Evolutionary conservation across 53 echinoderm and acorn worm species (phyloP).

Genomic region (Paracentrotus lividus): DNA sequence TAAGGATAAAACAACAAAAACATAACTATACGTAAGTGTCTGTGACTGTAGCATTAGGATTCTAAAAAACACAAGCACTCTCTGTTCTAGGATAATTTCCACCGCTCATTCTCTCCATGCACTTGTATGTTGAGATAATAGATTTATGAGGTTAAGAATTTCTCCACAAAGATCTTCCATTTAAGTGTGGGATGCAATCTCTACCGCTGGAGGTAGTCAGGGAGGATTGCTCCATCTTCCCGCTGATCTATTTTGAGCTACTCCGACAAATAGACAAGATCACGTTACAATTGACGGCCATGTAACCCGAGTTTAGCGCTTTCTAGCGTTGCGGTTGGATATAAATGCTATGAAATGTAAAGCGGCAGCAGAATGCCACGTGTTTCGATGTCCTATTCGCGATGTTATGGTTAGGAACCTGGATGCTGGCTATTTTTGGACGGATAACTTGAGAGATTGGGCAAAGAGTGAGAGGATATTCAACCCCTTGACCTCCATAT

Average conservation of each 20-base stretch:
- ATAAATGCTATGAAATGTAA: neutral
- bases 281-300: slow-evolving; percentile 10
- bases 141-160: neutral
- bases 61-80: no score
- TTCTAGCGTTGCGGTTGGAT: neutral
- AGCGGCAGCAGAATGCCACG: neutral
- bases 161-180: neutral
- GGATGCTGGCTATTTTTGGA: slow-evolving; percentile 13
- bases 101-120: no score
- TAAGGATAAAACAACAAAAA: no score
- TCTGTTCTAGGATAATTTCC: no score
- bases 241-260: neutral
- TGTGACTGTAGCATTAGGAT: no score
- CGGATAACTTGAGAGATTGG: neutral
- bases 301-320: slow-evolving; percentile 30
- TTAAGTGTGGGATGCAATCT: neutral
- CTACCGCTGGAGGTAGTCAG: neutral
- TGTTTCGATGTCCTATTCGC: neutral
- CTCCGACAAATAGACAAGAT: neutral
- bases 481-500: neutral
- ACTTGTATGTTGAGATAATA: neutral
- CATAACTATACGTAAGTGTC: no score
- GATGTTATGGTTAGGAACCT: slow-evolving; percentile 5
- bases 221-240: neutral
- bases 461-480: neutral